These are phyloP conservation scores for Chloromyia formosa DNA, from an alignment of 2,888 invertebrate species.

Conservation along the genomic window DNA sequence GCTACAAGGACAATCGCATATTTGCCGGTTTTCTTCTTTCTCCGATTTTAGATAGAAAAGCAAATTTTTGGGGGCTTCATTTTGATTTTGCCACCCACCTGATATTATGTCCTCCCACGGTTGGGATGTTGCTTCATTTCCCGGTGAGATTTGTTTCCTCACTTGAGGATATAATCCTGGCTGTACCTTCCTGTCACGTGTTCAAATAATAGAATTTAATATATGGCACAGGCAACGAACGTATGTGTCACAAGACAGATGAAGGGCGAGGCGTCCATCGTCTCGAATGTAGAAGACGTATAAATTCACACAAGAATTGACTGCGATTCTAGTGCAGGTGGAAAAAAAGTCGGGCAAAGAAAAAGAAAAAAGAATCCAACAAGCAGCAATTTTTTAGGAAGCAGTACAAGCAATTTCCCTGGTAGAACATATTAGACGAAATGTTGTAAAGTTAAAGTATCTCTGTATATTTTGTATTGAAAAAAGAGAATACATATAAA, in stretches of 20 bases:
- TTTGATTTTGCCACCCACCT: slow-evolving; percentile 18
- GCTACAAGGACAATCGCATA: slow-evolving; percentile 37
- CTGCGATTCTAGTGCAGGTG: slow-evolving; percentile 8
- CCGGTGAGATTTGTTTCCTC: not conserved
- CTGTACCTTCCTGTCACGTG: slow-evolving; percentile 45
- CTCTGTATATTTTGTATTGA: too few relatives aligned
- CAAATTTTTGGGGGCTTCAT: slow-evolving; percentile 46
- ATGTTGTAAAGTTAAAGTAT: too few relatives aligned
- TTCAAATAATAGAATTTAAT: slow-evolving; percentile 49
- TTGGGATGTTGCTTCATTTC: too few relatives aligned
- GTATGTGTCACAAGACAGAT: not conserved
- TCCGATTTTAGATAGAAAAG: slow-evolving; percentile 11
- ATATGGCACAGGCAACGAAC: slow-evolving; percentile 32
- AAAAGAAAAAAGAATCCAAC: too few relatives aligned
- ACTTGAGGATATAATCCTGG: not conserved
- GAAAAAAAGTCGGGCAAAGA: too few relatives aligned
- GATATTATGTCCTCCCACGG: not conserved
- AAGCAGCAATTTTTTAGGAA: too few relatives aligned
- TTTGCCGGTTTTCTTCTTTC: slow-evolving; percentile 38
- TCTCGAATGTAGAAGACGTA: not conserved
- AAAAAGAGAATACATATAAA: too few relatives aligned
- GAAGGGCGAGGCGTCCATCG: not conserved
- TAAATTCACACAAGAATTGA: not conserved
- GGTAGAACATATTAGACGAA: too few relatives aligned
- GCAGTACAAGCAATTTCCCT: too few relatives aligned